Evolutionary conservation across 1,140 invertebrate genomes (phyloP).

Genomic region (Batillaria attramentaria): DNA sequence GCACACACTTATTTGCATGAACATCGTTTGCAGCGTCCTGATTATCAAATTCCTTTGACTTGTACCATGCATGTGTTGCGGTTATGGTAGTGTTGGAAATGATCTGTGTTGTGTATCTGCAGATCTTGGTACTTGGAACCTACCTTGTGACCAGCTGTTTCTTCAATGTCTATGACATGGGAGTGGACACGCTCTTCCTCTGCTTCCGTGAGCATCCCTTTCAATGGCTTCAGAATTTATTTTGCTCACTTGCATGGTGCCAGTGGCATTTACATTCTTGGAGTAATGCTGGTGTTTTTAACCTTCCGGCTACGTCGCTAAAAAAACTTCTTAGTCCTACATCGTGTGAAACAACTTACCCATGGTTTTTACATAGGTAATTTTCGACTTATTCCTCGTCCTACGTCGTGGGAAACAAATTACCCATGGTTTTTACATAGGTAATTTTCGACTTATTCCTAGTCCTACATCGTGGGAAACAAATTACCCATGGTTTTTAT

Average conservation of each 20-base stretch:
- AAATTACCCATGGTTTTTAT: too few relatives aligned
- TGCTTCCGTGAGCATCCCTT: constrained; percentile 84
- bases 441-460: too few relatives aligned
- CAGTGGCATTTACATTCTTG: background rate
- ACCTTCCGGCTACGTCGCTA: too few relatives aligned
- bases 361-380: too few relatives aligned
- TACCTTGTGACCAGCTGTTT: constrained; percentile 89
- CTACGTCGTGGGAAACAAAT: too few relatives aligned
- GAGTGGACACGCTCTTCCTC: constrained; percentile 94
- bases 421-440: too few relatives aligned
- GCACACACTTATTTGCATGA: background rate
- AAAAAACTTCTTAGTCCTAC: too few relatives aligned
- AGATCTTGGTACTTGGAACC: constrained; percentile 73
- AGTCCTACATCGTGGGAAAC: too few relatives aligned
- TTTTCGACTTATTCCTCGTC: too few relatives aligned
- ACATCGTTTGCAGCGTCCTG: background rate
- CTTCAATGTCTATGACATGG: constrained; percentile 95
- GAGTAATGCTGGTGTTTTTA: background rate
- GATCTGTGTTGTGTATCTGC: constrained; percentile 5
- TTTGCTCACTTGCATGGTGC: background rate
- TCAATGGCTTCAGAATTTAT: background rate
- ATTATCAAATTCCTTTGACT: constrained; percentile 15
- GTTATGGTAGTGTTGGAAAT: background rate
- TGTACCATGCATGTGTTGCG: background rate
- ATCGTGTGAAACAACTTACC: too few relatives aligned